Evolutionary conservation across 2,113 vertebrate species (phyloP).

Genomic region (Scopus umbretta): DNA sequence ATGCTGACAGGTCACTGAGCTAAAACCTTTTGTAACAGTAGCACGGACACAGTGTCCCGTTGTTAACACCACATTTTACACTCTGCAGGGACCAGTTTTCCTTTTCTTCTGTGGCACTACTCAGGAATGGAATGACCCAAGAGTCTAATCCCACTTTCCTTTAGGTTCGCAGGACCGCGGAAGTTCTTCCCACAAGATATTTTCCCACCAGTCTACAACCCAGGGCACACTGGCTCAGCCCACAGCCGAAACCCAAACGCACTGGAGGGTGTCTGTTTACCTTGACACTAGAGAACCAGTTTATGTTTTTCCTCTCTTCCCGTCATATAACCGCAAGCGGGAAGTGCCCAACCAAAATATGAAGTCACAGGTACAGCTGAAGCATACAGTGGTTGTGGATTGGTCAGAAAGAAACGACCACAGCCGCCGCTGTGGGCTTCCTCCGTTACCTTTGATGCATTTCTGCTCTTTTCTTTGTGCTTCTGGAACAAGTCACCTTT

Average conservation of each 20-base stretch:
- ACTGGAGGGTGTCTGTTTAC: neutral
- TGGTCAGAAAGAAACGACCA: neutral
- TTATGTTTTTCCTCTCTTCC: neutral
- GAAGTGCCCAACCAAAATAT: neutral
- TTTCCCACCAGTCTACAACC: neutral
- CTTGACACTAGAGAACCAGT: neutral
- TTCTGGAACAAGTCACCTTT: neutral
- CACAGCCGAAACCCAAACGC: neutral
- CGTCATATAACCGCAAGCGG: neutral
- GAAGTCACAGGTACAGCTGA: neutral
- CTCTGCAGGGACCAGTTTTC: neutral
- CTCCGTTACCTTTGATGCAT: neutral
- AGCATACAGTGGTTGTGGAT: neutral
- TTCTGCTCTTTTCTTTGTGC: neutral
- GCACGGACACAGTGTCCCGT: neutral
- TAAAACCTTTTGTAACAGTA: neutral
- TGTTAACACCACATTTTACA: neutral
- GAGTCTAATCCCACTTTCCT: neutral
- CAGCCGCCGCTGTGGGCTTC: neutral
- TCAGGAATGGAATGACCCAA: accelerated
- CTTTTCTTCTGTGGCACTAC: neutral
- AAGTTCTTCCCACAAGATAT: neutral
- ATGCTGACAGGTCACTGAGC: neutral
- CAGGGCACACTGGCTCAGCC: neutral
- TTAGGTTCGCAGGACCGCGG: neutral